Conservation (phyloP, 2,113 vertebrate genomes). For the Raja brachyura region DNA sequence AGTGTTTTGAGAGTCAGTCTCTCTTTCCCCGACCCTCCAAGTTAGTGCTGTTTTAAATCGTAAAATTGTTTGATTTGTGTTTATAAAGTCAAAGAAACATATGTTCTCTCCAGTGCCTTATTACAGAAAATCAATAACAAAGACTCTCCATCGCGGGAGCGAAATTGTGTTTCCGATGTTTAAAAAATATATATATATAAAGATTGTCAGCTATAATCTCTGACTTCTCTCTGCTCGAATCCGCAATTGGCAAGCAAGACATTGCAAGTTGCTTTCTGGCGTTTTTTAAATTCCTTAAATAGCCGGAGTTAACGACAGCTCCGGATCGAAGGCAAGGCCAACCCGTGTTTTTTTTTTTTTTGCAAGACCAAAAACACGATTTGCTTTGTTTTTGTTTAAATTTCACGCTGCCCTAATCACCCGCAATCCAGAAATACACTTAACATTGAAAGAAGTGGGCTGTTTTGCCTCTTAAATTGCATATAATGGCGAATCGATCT, state of each 20-base stretch:
- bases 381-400: too few species aligned
- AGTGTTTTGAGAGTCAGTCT: background rate
- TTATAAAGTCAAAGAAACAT: too few species aligned
- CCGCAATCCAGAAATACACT: too few species aligned
- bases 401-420: too few species aligned
- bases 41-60: slow-evolving; percentile 36
- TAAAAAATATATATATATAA: too few species aligned
- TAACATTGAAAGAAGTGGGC: background rate
- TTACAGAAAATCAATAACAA: background rate
- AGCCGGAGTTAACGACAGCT: background rate
- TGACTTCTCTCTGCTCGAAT: too few species aligned
- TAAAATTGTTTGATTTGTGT: background rate
- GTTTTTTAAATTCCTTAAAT: slow-evolving; percentile 14
- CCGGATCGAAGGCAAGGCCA: too few species aligned
- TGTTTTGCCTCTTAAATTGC: background rate
- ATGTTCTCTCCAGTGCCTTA: background rate
- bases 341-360: background rate
- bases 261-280: background rate
- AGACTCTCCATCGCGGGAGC: background rate
- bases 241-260: background rate
- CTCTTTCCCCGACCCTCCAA: too few species aligned
- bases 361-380: background rate
- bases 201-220: background rate
- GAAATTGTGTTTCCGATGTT: background rate
- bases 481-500: background rate